These are phyloP conservation scores for Ochotona curzoniae DNA, from an alignment of 2,113 vertebrate genomes.

Conservation along the genomic window DNA sequence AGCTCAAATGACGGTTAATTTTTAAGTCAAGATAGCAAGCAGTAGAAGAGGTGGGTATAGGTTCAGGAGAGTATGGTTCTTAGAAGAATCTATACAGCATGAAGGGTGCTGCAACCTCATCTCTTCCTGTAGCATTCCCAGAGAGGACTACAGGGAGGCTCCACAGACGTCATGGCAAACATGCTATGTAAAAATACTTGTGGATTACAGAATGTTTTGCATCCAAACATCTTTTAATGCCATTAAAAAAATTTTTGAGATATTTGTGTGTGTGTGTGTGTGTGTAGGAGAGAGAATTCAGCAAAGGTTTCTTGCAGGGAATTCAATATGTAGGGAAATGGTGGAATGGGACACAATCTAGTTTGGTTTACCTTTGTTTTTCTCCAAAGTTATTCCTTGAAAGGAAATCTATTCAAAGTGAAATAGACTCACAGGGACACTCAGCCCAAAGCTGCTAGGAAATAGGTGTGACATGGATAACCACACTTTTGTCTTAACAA, in stretches of 20 bases:
- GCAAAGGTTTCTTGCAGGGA: neutral
- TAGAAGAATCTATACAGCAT: neutral
- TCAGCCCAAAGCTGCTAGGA: conserved; percentile 49
- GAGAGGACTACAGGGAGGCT: neutral
- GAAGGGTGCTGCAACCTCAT: neutral
- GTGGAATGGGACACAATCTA: neutral
- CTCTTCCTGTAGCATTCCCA: conserved; percentile 3
- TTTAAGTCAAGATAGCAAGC: conserved; percentile 60
- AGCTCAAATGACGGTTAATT: conserved; percentile 61
- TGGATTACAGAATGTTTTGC: no score
- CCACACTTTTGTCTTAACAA: conserved; percentile 26
- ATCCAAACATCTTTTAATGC: no score
- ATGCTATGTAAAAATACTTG: no score
- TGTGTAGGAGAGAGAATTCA: neutral
- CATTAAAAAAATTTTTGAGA: no score
- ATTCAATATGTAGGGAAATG: conserved; percentile 46
- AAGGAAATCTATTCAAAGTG: conserved; percentile 48
- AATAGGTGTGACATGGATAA: conserved; percentile 13
- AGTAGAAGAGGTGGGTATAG: neutral
- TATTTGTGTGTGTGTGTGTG: no score
- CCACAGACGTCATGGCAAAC: no score
- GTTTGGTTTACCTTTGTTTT: conserved; percentile 53
- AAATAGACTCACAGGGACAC: conserved; percentile 45
- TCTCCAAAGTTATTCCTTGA: conserved; percentile 31
- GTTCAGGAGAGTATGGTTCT: neutral